Base-by-base conservation (phyloP, 2,888 invertebrate species). In the Neria commutata region DNA sequence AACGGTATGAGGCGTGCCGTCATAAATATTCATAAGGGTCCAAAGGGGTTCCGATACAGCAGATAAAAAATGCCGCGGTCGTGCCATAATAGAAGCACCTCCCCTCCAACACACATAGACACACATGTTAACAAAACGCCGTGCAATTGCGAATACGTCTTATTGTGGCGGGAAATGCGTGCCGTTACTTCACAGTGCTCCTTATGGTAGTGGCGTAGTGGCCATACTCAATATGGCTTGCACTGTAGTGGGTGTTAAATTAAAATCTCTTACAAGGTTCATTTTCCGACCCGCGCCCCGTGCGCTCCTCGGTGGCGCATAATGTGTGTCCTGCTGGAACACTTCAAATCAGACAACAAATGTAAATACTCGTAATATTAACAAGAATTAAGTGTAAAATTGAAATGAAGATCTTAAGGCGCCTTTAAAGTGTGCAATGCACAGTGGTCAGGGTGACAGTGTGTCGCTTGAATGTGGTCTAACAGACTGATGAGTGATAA, bases 1-100 rank as follows among this genome's bases (percentile, higher is more conserved):
- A 6, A 14, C 6, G n/a, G n/a, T n/a, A 49, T 33, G n/a, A 16
- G 21, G 19, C 19, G 11, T 19, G 33, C 5, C 58, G 55, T 56
- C 71, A 74, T 74, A 71, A 74, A 74, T 74, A 74, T 74, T 74
- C 73, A 74, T 74, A 69, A 70, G 65, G 67, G 67, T 62, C 71
- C 71, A 73, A 73, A 71, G 70, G 67, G 72, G 69, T 61, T 63
- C 59, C 48, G 21, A 5, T 19, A 42, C 21, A 19, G 10, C 42
- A 42, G 5, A 19, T 17, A 3, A 42, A 42, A n/a, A n/a, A n/a
- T n/a, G n/a, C n/a, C n/a, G n/a, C n/a, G n/a, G n/a, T n/a, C n/a
- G n/a, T n/a, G n/a, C n/a, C n/a, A n/a, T 64, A 69, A 67, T 68
- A 70, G 62, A 62, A 68, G 64, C 65, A 68, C 61, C 65, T 57